phyloP scores from a whole-genome alignment of 2,797 vertebrate species.

The Danio kyathit region DNA sequence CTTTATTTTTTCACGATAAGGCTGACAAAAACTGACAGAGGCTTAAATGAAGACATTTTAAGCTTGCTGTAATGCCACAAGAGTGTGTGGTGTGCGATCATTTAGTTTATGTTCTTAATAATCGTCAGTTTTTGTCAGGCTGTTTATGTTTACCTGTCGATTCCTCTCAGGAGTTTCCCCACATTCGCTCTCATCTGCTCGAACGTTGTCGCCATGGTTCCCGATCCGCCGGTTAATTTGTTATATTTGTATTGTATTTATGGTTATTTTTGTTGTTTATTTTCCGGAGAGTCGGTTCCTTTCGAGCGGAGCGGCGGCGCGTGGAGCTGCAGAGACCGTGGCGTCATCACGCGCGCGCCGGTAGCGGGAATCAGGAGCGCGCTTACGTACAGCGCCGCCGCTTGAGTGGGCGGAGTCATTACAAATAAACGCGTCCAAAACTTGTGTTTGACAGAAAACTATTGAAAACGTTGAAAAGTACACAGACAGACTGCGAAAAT shows the following conservation, averaged over 20 bases:
- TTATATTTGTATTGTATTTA: no score
- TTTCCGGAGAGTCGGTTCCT: background rate
- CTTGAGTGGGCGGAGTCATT: background rate
- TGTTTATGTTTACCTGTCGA: conserved; percentile 83
- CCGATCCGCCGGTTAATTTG: background rate
- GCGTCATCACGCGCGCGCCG: background rate
- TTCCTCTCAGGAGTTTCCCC: conserved; percentile 89
- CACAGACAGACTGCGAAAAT: no score
- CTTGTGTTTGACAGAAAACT: no score
- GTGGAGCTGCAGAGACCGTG: background rate
- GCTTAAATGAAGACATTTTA: no score
- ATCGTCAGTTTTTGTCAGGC: no score
- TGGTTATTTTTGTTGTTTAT: background rate
- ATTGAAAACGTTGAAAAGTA: no score
- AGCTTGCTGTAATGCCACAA: no score
- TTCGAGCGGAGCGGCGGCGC: background rate
- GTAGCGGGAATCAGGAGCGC: background rate
- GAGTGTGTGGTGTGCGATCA: no score
- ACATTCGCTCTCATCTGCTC: conserved; percentile 95
- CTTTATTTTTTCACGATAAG: no score
- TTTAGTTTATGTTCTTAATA: background rate
- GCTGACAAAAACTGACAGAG: no score
- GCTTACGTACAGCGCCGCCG: background rate
- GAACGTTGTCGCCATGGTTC: conserved; percentile 83
- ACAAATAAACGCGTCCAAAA: background rate